These are phyloP conservation scores for Karalla daura DNA, from an alignment of 2,797 vertebrate genomes.

Conservation along the genomic window DNA sequence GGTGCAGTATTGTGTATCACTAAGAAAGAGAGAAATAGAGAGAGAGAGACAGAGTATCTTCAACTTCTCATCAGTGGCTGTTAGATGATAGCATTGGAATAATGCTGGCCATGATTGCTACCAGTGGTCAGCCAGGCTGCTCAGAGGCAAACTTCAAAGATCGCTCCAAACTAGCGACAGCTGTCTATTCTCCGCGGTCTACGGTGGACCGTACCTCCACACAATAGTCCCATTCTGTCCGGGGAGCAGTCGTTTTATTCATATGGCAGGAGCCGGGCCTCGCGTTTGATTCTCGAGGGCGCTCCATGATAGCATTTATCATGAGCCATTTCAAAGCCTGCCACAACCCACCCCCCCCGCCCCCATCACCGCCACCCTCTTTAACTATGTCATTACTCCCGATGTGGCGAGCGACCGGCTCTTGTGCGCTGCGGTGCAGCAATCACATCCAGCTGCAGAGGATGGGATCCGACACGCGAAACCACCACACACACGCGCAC, in stretches of 20 bases:
- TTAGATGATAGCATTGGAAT: constrained; percentile 39
- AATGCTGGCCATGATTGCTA: constrained; percentile 42
- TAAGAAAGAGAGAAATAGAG: constrained; percentile 46
- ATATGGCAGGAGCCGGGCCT: constrained; percentile 14
- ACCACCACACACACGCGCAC: constrained; percentile 48
- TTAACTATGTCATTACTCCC: constrained; percentile 73
- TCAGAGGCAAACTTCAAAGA: constrained; percentile 36
- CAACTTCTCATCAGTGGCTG: constrained; percentile 33
- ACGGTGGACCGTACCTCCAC: constrained; percentile 26
- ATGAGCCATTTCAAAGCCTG: constrained; percentile 68
- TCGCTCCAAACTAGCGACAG: constrained; percentile 39
- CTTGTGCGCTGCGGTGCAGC: constrained; percentile 65
- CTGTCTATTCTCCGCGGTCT: constrained; percentile 29
- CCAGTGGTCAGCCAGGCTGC: constrained; percentile 32
- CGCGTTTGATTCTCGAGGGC: constrained; percentile 49
- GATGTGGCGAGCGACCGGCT: constrained; percentile 63
- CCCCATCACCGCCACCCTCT: constrained; percentile 57
- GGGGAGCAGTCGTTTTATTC: constrained; percentile 33
- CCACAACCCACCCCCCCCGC: constrained; percentile 56
- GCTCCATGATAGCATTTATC: constrained; percentile 55
- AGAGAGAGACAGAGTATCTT: constrained; percentile 28
- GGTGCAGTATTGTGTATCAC: constrained; percentile 22
- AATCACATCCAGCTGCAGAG: constrained; percentile 82
- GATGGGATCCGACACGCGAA: constrained; percentile 66
- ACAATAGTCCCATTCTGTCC: constrained; percentile 48